These are phyloP conservation scores for Armadillidium nasatum DNA, from an alignment of 1,140 invertebrate species.

Conservation along the genomic window DNA sequence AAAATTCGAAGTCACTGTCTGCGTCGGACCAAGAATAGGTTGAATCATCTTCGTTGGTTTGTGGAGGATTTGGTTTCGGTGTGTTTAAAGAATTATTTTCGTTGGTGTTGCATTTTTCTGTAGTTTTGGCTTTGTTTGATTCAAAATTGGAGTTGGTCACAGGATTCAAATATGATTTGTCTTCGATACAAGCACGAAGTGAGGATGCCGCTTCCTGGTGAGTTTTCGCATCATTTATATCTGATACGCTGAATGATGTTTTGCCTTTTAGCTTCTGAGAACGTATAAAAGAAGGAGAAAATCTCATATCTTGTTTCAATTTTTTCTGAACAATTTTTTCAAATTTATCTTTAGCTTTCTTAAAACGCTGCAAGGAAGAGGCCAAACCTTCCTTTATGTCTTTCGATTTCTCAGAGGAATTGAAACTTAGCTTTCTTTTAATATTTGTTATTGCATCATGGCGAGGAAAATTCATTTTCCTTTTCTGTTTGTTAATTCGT, in stretches of 20 bases:
- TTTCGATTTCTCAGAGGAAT: constrained; percentile 35
- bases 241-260: not conserved
- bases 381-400: constrained; percentile 37
- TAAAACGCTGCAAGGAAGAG: constrained; percentile 37
- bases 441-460: constrained; percentile 18
- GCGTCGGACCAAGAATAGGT: constrained; percentile 44
- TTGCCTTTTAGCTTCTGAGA: not conserved
- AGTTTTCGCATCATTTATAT: not conserved
- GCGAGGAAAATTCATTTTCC: not conserved
- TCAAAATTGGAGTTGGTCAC: not conserved
- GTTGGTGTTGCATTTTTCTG: not conserved
- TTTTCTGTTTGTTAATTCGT: not conserved
- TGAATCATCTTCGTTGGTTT: constrained; percentile 27
- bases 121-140: not conserved
- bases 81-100: not conserved
- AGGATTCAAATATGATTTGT: not conserved
- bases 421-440: constrained; percentile 42
- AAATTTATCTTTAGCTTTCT: constrained; percentile 38
- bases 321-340: constrained; percentile 37
- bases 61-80: not conserved
- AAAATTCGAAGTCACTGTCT: constrained; percentile 43
- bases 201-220: not conserved
- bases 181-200: constrained; percentile 2
- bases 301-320: constrained; percentile 22
- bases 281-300: constrained; percentile 22